Conservation (phyloP, 2,888 invertebrate genomes). For the Protophormia terraenovae region DNA sequence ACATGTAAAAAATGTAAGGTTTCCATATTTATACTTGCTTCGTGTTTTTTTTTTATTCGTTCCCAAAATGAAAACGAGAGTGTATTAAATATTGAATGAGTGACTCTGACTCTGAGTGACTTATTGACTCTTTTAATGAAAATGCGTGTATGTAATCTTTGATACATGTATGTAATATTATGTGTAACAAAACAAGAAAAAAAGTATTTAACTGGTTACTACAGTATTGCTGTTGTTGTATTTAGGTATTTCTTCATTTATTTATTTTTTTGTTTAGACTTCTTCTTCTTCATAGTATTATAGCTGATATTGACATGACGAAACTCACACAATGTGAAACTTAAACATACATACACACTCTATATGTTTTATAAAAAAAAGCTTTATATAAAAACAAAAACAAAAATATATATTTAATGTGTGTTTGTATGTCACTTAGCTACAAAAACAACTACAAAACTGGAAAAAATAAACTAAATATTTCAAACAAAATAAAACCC, state of each 20-base stretch:
- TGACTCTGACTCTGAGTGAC: neutral
- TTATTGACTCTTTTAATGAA: conserved; percentile 27
- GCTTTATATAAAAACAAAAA: conserved; percentile 31
- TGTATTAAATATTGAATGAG: too few relatives aligned
- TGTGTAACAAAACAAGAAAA: too few relatives aligned
- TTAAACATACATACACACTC: conserved; percentile 35
- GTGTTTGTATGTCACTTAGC: conserved; percentile 62
- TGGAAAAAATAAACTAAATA: conserved; percentile 29
- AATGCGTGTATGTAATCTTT: neutral
- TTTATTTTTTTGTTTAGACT: neutral
- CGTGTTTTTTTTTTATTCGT: neutral
- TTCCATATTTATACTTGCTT: conserved; percentile 31
- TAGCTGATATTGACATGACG: conserved; percentile 65
- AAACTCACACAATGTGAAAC: conserved; percentile 55
- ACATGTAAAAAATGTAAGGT: neutral
- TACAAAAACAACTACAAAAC: conserved; percentile 19
- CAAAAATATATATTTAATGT: conserved; percentile 35
- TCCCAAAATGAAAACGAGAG: conserved; percentile 58
- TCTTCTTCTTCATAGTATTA: neutral
- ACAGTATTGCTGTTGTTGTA: neutral
- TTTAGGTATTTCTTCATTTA: neutral
- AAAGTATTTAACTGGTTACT: neutral
- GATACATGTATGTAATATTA: neutral
- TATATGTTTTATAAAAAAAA: too few relatives aligned
- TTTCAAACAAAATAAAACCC: conserved; percentile 61